Base-by-base conservation (phyloP, 2,113 vertebrate species). In the Pollimyrus isidori region DNA sequence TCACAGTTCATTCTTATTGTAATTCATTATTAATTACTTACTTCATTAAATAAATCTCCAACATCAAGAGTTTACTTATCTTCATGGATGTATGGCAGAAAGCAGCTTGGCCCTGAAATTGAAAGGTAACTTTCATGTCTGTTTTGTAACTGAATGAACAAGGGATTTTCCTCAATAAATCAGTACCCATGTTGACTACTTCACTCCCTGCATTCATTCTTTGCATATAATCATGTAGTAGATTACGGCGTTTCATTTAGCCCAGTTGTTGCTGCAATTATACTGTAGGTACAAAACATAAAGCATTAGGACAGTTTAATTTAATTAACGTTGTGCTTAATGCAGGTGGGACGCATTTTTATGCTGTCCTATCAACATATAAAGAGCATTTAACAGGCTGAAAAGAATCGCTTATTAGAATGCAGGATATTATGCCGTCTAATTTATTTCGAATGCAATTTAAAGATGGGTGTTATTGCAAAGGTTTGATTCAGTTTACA, bases 101-200 rank as follows among this genome's bases (percentile, higher is more conserved):
- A 95, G 95, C 94, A 95, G 92, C 93, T 95, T 95, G 93, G 90
- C 93, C 94, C 92, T 94, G 94, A 94, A 94, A 95, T 93, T 95
- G 94, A 95, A 94, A 94, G 19, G 95, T 95, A 95, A 94, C 94
- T 94, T 95, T 95, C 94, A 86, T 93, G 92, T 94, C 94, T 95
- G 94, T 94, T 92, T 88, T 91, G 92, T 93, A 91, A 93, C 93
- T 92, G 93, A 94, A 94, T 94, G 93, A 91, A 93, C 94, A 91
- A 94, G 93, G 94, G 93, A 23, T 94, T 93, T 94, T 88, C 89
- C 19, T 92, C 94, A 92, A 94, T 95, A 94, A 95, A 95, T 95
- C 95, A 94, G 95, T 95, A 95, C 89, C 85, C 91, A 92, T 56
- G 92, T 93, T 92, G 92, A 94, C 92, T 94, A 95, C 91, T 93